phyloP scores from a whole-genome alignment of 2,113 vertebrate species.

The Toxotes chatareus region DNA sequence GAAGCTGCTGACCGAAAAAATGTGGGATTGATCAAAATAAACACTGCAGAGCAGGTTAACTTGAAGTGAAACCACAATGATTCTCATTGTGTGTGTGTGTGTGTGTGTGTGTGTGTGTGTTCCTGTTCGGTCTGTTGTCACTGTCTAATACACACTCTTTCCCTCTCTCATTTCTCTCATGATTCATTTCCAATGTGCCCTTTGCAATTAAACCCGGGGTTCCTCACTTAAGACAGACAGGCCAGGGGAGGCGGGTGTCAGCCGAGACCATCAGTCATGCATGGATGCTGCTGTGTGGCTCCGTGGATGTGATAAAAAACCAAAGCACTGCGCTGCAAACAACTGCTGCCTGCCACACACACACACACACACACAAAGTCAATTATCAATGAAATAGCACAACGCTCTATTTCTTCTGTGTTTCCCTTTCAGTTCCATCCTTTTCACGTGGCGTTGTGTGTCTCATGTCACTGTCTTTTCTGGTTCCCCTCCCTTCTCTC shows the following conservation, averaged over 20 bases:
- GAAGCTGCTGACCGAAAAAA: not conserved
- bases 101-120: conserved; percentile 5
- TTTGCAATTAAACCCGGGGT: conserved; percentile 75
- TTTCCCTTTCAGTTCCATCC: conserved; percentile 36
- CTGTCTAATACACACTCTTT: not conserved
- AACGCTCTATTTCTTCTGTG: conserved; percentile 29
- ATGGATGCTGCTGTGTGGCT: conserved; percentile 42
- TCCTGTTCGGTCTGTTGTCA: conserved; percentile 11
- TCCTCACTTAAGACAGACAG: conserved; percentile 73
- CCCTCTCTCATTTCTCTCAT: conserved; percentile 35
- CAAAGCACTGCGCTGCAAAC: conserved; percentile 22
- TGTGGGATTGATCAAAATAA: not conserved
- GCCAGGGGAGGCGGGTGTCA: conserved; percentile 62
- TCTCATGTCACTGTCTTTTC: conserved; percentile 31
- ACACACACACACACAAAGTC: conserved; percentile 38
- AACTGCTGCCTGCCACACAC: conserved; percentile 30
- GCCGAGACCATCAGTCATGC: conserved; percentile 65
- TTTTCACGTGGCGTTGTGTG: not conserved
- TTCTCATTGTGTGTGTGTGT: conserved; percentile 5
- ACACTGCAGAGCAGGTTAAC: not conserved
- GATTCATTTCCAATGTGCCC: conserved; percentile 76
- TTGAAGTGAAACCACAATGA: conserved; percentile 15
- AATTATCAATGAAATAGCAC: conserved; percentile 50
- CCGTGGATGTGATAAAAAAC: conserved; percentile 41
- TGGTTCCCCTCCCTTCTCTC: conserved; percentile 75